Base-by-base conservation (phyloP, 2,797 vertebrate genomes). In the Apogon hyalosoma region DNA sequence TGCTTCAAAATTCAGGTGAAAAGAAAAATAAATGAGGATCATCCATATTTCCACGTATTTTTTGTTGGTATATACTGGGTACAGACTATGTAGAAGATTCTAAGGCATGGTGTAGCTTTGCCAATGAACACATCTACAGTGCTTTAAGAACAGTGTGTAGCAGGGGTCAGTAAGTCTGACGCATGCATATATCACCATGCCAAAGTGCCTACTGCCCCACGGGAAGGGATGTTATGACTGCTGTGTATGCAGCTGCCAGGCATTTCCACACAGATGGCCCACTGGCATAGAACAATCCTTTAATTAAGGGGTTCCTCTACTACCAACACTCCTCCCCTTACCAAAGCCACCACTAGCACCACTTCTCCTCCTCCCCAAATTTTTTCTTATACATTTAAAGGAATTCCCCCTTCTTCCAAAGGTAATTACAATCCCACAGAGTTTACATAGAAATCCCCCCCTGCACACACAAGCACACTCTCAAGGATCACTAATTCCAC, bases 221-320 rank as follows among this genome's bases (percentile, higher is more conserved):
- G 40, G 78, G 82, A 73, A 43, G 70, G 55, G 72, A 75, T 90
- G 86, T 88, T 91, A 77, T 87, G 85, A 80, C 87, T 87, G 79
- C 77, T 73, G 83, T 77, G 72, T 84, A 72, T 52, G 76, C 89
- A 84, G 86, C 89, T 93, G 88, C 90, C 87, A 89, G 85, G 76
- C 77, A 80, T 83, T 89, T 91, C 81, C 88, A 86, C 88, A 79
- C 90, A 93, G 77, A 93, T 83, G 89, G 73, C 75, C 79, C 69
- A 40, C 75, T 92, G 89, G 86, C 87, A 88, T 82, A 80, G 82
- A 91, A 87, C 82, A 84, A 80, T 87, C 83, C 74, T 68, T 77
- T 92, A 93, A 94, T 93, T 76, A 91, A 89, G 86, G 85, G 91
- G 83, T 92, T 92, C 86, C 88, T 91, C 77, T 56, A 54, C 69